Conservation (phyloP, 2,888 invertebrate species). For the Pseudococcus viburni region DNA sequence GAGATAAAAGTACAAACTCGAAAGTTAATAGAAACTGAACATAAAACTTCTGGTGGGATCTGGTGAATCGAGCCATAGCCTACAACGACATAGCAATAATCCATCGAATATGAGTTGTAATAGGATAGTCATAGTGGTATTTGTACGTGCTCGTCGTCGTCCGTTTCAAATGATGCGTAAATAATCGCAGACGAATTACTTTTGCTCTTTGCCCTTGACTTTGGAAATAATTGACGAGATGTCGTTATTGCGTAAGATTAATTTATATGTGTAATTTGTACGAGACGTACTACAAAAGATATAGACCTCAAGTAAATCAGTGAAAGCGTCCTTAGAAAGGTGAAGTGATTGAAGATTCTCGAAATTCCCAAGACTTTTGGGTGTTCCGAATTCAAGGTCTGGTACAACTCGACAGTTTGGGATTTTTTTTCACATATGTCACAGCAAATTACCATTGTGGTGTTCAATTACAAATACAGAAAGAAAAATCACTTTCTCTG, state of each 20-base stretch:
- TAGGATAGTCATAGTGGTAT: not conserved
- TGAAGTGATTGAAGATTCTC: not conserved
- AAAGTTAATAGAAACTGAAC: too few species aligned
- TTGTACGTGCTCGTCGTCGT: conserved; percentile 27
- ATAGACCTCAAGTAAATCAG: not conserved
- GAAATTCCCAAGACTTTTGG: not conserved
- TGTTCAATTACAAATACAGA: not conserved
- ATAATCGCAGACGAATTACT: conserved; percentile 43
- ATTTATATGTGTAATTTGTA: not conserved
- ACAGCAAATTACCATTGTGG: not conserved
- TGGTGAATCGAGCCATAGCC: too few species aligned
- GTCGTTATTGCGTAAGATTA: conserved; percentile 3
- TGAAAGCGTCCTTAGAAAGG: not conserved
- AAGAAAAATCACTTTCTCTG: not conserved
- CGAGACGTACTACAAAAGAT: not conserved
- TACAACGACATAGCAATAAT: too few species aligned
- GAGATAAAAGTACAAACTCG: not conserved
- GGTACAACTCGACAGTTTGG: not conserved
- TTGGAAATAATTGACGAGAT: not conserved
- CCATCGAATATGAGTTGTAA: too few species aligned
- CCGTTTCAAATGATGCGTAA: conserved; percentile 35
- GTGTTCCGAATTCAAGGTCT: conserved; percentile 6
- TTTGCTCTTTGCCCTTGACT: conserved; percentile 37
- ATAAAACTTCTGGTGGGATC: too few species aligned
- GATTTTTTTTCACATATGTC: conserved; percentile 17